Conservation (phyloP, 1,140 invertebrate species). For the Leptoteleia sp. region DNA sequence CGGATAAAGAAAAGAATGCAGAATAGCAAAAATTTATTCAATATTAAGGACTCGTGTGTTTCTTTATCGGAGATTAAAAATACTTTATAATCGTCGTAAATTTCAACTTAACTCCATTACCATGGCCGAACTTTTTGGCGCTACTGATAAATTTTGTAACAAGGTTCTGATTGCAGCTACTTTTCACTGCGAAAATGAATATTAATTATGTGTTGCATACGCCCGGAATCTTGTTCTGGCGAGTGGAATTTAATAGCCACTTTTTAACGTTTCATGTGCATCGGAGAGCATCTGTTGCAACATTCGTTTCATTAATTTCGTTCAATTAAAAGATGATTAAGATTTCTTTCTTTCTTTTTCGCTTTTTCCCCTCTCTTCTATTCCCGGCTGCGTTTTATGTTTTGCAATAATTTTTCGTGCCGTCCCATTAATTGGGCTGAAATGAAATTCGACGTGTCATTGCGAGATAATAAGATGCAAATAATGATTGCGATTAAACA, state of each 20-base stretch:
- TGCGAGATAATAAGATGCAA: no score
- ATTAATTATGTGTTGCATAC: constrained; percentile 19
- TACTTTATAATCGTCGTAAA: constrained; percentile 8
- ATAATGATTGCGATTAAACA: no score
- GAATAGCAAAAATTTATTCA: no score
- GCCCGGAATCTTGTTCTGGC: constrained; percentile 18
- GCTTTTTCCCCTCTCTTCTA: no score
- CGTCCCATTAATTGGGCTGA: no score
- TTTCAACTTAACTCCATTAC: constrained; percentile 1
- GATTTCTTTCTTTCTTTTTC: no score
- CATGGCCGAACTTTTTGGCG: not conserved
- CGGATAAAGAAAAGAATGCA: no score
- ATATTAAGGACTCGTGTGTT: no score
- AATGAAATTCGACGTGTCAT: no score
- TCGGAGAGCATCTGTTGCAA: constrained; percentile 2
- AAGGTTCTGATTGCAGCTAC: constrained; percentile 1
- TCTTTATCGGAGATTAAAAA: constrained; percentile 15
- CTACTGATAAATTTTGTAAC: constrained; percentile 16
- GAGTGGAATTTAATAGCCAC: constrained; percentile 14
- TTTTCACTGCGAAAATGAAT: constrained; percentile 30
- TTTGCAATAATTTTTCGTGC: no score
- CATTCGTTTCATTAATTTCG: no score
- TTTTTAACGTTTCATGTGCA: constrained; percentile 10
- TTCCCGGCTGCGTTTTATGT: no score
- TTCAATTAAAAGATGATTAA: constrained; percentile 8